A percentile compares a stretch with the other conserved stretches of the same genome.
These are phyloP conservation scores for Aldabrachelys gigantea DNA, from an alignment of 2,113 vertebrate genomes.

Conservation along the genomic window DNA sequence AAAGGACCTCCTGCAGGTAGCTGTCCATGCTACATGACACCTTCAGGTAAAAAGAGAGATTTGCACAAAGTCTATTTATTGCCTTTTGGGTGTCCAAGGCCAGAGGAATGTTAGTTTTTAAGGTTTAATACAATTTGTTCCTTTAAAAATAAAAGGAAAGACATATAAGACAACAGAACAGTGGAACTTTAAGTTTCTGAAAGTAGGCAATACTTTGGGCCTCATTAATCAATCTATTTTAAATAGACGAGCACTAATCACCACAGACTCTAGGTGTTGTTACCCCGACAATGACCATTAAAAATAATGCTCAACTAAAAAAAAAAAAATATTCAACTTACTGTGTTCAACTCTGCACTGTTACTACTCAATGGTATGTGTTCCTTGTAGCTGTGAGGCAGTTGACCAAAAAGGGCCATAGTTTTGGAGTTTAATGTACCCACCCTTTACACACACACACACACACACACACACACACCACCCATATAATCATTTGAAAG, in stretches of 20 bases:
- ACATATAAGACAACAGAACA: background rate
- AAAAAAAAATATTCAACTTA: no score
- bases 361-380: no score
- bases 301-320: background rate
- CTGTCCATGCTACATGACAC: background rate
- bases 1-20: background rate
- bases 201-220: background rate
- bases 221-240: background rate
- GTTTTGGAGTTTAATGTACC: no score
- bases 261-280: background rate
- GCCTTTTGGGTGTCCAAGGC: background rate
- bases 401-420: no score
- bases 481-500: no score
- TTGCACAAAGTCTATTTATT: background rate
- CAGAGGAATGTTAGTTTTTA: background rate
- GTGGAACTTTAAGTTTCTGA: background rate
- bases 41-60: background rate
- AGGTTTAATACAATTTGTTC: background rate
- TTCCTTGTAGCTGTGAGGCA: no score
- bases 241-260: background rate
- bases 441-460: no score
- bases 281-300: background rate
- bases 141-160: background rate
- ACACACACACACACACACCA: no score
- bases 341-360: no score